Base-by-base conservation (phyloP, 1,140 invertebrate species). In the Ips typographus region DNA sequence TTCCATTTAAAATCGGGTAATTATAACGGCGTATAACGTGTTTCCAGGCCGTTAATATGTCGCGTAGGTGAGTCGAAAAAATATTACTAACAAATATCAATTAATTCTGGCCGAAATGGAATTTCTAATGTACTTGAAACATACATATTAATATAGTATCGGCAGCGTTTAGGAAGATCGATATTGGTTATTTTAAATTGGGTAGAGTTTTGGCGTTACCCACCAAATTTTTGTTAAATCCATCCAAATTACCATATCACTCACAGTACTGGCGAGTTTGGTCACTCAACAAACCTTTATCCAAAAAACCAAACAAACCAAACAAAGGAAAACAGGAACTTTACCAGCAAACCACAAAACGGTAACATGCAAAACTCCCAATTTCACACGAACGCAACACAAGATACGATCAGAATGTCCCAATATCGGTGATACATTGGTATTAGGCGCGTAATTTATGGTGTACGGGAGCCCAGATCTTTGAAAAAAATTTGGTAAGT, bases 351-450 rank as follows among this genome's bases (percentile, higher is more conserved):
- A 49, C 44, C 44, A 22, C 7, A 49, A 49, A 49, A 49, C 22
- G 22, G 22, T 22, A 22, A 22, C 44, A 49, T 8, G 44, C 22
- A 49, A 49, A 49, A 49, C 44, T 49, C 44, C 22, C 44, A 22
- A 49, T 49, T 49, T 49, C 44, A 49, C 44, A 6, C 22, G 44
- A 49, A 22, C 7, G 22, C 44, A 49, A 22, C 44, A 22, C 44
- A 49, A 49, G 44, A 49, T 49, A 49, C 44, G 6, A 3, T 6
- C 1, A 6, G 8, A 43, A 62, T 62, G 60, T 62, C 60, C 60
- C 43, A 62, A 62, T 62, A 62, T 47, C 38, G 60, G 42, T 62
- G 60, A 62, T 62, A 49, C 40, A 62, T 62, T 4, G 43, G 43
- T 62, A 2, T 37, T 49, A 47, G 22, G 36, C 40, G 42, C 38